phyloP scores from a whole-genome alignment of 2,888 invertebrate genomes.

The Hedychridium roseum region DNA sequence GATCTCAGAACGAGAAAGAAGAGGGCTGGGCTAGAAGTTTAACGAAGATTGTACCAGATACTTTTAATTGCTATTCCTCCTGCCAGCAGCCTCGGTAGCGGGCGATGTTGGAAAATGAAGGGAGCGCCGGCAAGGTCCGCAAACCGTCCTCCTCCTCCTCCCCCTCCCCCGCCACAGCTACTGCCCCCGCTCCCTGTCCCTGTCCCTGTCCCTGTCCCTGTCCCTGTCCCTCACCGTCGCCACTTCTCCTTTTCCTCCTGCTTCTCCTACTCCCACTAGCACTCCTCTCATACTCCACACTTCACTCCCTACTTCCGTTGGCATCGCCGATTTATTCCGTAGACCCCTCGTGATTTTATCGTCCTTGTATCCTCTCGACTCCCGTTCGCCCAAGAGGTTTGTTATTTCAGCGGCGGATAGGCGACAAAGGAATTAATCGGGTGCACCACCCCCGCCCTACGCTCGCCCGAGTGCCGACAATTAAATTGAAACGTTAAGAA shows the following conservation, averaged over 20 bases:
- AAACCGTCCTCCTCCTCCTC: constrained; percentile 15
- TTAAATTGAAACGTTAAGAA: constrained; percentile 46
- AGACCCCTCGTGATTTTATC: constrained; percentile 57
- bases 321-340: constrained; percentile 23
- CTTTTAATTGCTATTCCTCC: constrained; percentile 63
- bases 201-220: constrained; percentile 15
- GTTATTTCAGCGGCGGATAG: constrained; percentile 55
- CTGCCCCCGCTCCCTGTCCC: constrained; percentile 12
- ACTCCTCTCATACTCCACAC: constrained; percentile 5
- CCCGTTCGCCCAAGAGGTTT: constrained; percentile 55
- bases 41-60: constrained; percentile 63
- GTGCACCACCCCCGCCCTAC: constrained; percentile 28
- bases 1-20: constrained; percentile 14
- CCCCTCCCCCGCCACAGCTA: constrained; percentile 6
- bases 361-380: constrained; percentile 58
- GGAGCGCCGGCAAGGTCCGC: constrained; percentile 26
- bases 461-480: constrained; percentile 39
- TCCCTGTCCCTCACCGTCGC: constrained; percentile 20
- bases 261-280: constrained; percentile 33
- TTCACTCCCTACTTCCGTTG: constrained; percentile 17
- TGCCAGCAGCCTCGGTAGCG: constrained; percentile 27
- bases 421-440: constrained; percentile 53
- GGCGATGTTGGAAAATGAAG: constrained; percentile 40
- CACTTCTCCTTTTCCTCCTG: constrained; percentile 18
- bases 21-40: constrained; percentile 55